Percentiles rank a stretch among this genome's conserved stretches.
These are phyloP conservation scores for Hippocampus mohnikei DNA, from an alignment of 2,113 vertebrate genomes.

Conservation along the genomic window DNA sequence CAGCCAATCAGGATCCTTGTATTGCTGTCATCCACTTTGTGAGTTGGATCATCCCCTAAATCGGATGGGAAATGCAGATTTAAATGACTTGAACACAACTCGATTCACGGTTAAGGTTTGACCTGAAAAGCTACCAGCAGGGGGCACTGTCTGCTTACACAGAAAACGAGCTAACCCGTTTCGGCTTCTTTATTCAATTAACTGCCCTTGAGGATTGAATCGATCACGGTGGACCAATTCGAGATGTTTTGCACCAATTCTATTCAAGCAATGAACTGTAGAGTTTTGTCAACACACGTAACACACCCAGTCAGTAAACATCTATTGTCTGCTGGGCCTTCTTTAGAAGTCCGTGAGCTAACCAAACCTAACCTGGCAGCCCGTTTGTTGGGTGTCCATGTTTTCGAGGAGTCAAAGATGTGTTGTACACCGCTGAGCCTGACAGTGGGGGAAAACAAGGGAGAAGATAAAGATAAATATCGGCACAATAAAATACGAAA, in stretches of 20 bases:
- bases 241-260: neutral
- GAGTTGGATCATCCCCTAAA: slow-evolving; percentile 80
- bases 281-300: too few species aligned
- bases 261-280: neutral
- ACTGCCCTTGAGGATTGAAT: neutral
- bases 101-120: neutral
- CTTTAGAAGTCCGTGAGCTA: neutral
- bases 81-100: slow-evolving; percentile 4
- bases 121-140: slow-evolving; percentile 38
- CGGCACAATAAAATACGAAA: neutral
- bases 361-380: slow-evolving; percentile 56
- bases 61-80: slow-evolving; percentile 15
- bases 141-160: slow-evolving; percentile 41
- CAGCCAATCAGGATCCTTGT: slow-evolving; percentile 93
- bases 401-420: slow-evolving; percentile 74
- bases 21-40: slow-evolving; percentile 93
- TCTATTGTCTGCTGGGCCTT: too few species aligned
- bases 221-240: neutral
- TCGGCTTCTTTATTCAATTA: neutral
- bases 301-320: neutral
- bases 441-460: slow-evolving; percentile 25
- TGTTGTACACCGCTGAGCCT: slow-evolving; percentile 95
- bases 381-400: slow-evolving; percentile 74
- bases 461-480: neutral
- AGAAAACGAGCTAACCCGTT: neutral